phyloP scores from a whole-genome alignment of 2,888 invertebrate genomes.

The Agrotis segetum region DNA sequence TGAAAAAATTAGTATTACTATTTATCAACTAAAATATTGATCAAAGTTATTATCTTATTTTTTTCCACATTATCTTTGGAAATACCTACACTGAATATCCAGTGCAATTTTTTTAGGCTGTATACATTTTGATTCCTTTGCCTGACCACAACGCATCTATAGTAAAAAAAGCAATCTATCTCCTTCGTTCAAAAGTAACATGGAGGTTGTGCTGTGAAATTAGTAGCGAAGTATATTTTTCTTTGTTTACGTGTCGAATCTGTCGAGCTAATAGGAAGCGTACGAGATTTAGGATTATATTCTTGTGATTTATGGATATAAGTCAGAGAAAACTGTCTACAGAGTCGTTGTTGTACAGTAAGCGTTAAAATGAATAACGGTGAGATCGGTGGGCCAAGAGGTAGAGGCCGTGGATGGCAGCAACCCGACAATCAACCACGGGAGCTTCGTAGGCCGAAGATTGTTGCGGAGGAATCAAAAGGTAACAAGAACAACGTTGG shows the following conservation, averaged over 20 bases:
- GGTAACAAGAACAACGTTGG: constrained; percentile 71
- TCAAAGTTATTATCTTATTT: too few species aligned
- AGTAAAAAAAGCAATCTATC: constrained; percentile 56
- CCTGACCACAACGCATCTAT: constrained; percentile 32
- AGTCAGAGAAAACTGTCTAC: constrained; percentile 69
- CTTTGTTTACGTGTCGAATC: constrained; percentile 90
- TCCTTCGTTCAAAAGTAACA: constrained; percentile 79
- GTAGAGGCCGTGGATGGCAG: constrained; percentile 89
- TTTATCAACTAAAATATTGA: too few species aligned
- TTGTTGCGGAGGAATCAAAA: constrained; percentile 80
- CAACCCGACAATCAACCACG: constrained; percentile 86
- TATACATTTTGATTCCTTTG: constrained; percentile 36
- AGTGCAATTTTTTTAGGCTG: constrained; percentile 26
- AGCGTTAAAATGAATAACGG: constrained; percentile 89
- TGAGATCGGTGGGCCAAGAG: constrained; percentile 87
- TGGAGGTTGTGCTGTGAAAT: constrained; percentile 84
- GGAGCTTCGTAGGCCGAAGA: constrained; percentile 87
- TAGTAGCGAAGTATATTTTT: constrained; percentile 81
- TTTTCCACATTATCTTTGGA: too few species aligned
- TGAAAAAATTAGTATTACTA: too few species aligned
- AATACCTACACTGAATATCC: too few species aligned
- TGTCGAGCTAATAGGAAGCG: constrained; percentile 66
- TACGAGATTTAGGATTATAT: constrained; percentile 56
- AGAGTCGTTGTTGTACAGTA: constrained; percentile 68
- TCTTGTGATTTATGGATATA: constrained; percentile 82